These are phyloP conservation scores for Euura saliciscinereae DNA, from an alignment of 1,140 invertebrate genomes.

Conservation along the genomic window DNA sequence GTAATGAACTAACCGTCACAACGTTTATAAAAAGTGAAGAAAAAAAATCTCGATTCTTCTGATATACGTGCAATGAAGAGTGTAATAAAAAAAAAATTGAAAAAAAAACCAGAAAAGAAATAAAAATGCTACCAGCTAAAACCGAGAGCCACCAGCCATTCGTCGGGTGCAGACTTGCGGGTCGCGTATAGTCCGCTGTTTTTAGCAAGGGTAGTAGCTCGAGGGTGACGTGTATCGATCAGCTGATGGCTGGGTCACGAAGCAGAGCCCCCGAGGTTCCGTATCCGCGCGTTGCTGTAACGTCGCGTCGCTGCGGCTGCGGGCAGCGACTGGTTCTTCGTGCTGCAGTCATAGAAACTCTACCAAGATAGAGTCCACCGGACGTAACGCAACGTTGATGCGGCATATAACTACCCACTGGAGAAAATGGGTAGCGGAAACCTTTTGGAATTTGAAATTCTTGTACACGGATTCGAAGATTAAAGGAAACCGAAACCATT, in stretches of 20 bases:
- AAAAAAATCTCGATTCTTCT: no score
- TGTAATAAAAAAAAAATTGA: neutral
- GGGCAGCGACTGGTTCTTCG: no score
- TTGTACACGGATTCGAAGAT: no score
- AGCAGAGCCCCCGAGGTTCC: constrained; percentile 29
- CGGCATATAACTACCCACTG: no score
- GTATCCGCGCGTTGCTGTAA: neutral
- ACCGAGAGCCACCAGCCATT: neutral
- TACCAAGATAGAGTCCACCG: no score
- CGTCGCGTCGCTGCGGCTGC: neutral
- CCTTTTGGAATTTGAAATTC: no score
- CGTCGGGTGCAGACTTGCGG: neutral
- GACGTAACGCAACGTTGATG: no score
- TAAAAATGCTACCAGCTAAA: neutral
- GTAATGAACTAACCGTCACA: no score
- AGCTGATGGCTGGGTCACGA: constrained; percentile 50
- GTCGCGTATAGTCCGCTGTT: constrained; percentile 31
- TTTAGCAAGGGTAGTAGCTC: constrained; percentile 37
- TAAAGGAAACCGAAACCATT: no score
- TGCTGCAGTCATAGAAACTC: no score
- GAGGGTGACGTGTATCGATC: constrained; percentile 50
- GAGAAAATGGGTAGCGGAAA: no score
- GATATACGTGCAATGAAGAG: no score
- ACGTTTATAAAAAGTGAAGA: neutral
- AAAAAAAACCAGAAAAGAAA: neutral